phyloP scores from a whole-genome alignment of 2,113 vertebrate species.

The Perca fluviatilis region DNA sequence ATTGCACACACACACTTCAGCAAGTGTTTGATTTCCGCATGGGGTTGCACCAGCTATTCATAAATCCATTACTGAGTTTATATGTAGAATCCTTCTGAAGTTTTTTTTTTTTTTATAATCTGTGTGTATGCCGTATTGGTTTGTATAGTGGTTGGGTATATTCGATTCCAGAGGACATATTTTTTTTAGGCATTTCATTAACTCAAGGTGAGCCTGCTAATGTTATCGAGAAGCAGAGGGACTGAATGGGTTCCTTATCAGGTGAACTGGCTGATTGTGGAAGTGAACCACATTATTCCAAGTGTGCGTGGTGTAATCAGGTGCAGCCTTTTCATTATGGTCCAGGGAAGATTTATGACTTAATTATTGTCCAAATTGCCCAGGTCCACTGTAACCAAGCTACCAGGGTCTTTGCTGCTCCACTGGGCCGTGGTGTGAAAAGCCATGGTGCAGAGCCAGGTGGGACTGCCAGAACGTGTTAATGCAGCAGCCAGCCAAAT shows the following conservation, averaged over 20 bases:
- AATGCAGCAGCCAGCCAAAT: slow-evolving; percentile 37
- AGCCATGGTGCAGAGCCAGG: slow-evolving; percentile 65
- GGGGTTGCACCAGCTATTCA: not conserved
- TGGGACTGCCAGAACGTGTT: slow-evolving; percentile 57
- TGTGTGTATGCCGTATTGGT: slow-evolving; percentile 24
- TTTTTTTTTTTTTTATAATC: not conserved
- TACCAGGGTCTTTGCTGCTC: slow-evolving; percentile 60
- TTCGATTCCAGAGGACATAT: slow-evolving; percentile 72
- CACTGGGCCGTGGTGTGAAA: slow-evolving; percentile 64
- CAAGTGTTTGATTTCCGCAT: slow-evolving; percentile 20
- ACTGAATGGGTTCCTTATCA: slow-evolving; percentile 78
- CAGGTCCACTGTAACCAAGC: slow-evolving; percentile 66
- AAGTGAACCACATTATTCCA: slow-evolving; percentile 68
- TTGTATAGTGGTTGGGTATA: slow-evolving; percentile 32
- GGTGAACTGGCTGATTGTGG: slow-evolving; percentile 63
- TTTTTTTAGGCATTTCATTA: slow-evolving; percentile 81
- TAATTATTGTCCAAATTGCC: slow-evolving; percentile 84
- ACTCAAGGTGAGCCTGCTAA: slow-evolving; percentile 77
- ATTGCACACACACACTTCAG: slow-evolving; percentile 38
- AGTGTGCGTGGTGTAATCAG: slow-evolving; percentile 53
- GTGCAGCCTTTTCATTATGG: slow-evolving; percentile 67
- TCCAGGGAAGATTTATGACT: slow-evolving; percentile 83
- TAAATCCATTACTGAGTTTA: not conserved
- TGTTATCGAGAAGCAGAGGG: slow-evolving; percentile 49
- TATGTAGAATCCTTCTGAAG: not conserved